These are phyloP conservation scores for Agrilus cyanescens DNA, from an alignment of 2,888 invertebrate species.

Conservation along the genomic window DNA sequence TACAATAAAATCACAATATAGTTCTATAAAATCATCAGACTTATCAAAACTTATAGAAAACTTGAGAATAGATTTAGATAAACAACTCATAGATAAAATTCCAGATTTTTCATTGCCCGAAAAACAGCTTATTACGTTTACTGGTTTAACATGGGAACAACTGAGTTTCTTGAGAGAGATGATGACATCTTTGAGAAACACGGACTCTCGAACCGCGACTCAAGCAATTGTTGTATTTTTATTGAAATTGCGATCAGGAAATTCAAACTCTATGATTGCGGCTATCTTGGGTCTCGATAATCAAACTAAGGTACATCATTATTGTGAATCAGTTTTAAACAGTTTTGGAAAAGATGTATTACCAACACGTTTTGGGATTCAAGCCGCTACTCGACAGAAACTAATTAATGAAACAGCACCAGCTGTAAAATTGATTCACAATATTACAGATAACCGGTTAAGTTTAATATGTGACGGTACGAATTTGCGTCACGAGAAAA, in stretches of 20 bases:
- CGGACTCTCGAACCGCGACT: constrained; percentile 1
- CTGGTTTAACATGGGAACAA: constrained; percentile 1
- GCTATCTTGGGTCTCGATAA: constrained; percentile 1
- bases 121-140: not conserved
- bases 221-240: constrained; percentile 8
- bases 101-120: no score
- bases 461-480: constrained; percentile 14
- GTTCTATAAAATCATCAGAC: not conserved
- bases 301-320: not conserved
- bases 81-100: no score
- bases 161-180: not conserved
- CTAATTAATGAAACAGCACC: no score
- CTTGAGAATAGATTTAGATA: no score
- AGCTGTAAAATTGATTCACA: not conserved
- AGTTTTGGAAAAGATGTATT: no score
- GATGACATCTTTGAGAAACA: constrained; percentile 1
- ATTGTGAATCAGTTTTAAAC: no score
- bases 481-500: constrained; percentile 14
- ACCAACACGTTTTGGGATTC: no score
- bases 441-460: constrained; percentile 4
- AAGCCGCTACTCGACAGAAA: no score
- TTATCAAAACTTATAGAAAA: not conserved
- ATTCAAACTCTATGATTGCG: constrained; percentile 4
- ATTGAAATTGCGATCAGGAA: constrained; percentile 7
- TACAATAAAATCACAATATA: no score